Evolutionary conservation across 2,888 invertebrate genomes (phyloP).

Genomic region (Exephanes ischioxanthus): DNA sequence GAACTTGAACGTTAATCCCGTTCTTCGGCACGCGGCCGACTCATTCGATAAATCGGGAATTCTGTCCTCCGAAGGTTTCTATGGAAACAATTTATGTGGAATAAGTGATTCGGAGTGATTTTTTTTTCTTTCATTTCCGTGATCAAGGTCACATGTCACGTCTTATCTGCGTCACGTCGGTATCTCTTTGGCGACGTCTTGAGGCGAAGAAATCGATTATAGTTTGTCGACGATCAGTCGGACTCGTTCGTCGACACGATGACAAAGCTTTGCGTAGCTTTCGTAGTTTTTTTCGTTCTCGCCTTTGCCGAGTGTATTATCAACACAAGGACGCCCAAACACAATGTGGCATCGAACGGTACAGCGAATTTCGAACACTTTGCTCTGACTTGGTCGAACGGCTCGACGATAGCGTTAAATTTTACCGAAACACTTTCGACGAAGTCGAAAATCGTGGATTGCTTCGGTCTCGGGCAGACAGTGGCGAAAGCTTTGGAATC

Average conservation of each 20-base stretch:
- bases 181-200: neutral
- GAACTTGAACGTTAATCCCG: neutral
- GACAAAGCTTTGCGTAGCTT: neutral
- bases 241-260: constrained; percentile 4
- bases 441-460: constrained; percentile 82
- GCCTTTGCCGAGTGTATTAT: neutral
- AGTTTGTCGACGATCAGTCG: constrained; percentile 17
- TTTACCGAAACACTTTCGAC: neutral
- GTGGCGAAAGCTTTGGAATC: constrained; percentile 83
- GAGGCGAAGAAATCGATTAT: neutral
- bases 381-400: constrained; percentile 47
- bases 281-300: neutral
- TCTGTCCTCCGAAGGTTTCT: neutral
- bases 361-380: constrained; percentile 3
- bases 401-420: constrained; percentile 34
- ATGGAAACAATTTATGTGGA: constrained; percentile 9
- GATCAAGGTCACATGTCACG: constrained; percentile 27
- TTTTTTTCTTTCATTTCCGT: constrained; percentile 15
- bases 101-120: neutral
- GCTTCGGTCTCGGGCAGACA: constrained; percentile 86
- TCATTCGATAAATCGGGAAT: neutral
- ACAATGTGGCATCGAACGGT: neutral
- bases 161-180: constrained; percentile 31
- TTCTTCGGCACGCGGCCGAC: neutral
- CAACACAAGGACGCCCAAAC: too few relatives aligned